Evolutionary conservation across 2,888 invertebrate genomes (phyloP).

Genomic region (Stictocephala bisonia): DNA sequence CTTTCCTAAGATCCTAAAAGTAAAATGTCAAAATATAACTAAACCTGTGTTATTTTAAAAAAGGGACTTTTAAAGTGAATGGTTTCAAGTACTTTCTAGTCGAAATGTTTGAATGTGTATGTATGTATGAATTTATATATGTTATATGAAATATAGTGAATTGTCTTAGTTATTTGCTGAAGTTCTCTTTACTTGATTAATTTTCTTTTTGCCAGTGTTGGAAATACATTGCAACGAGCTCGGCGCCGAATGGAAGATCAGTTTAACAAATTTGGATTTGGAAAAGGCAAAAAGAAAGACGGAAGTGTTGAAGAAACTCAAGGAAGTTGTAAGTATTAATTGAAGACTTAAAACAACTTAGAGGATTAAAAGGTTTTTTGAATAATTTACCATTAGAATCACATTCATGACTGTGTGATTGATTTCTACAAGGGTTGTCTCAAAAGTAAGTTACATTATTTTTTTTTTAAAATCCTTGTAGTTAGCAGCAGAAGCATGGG

Average conservation of each 20-base stretch:
- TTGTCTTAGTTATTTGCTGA: too few relatives aligned
- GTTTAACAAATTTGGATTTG: slow-evolving; percentile 80
- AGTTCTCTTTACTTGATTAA: not conserved
- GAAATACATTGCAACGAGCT: slow-evolving; percentile 80
- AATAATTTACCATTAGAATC: not conserved
- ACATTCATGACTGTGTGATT: too few relatives aligned
- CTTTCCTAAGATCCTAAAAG: too few relatives aligned
- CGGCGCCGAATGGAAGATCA: slow-evolving; percentile 91
- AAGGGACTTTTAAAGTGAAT: too few relatives aligned
- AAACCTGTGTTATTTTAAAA: too few relatives aligned
- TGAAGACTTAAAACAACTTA: not conserved
- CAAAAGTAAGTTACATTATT: too few relatives aligned
- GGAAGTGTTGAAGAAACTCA: slow-evolving; percentile 89
- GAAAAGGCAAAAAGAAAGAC: slow-evolving; percentile 88
- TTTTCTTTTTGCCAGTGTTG: slow-evolving; percentile 66
- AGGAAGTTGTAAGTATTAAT: slow-evolving; percentile 73
- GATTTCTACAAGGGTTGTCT: not conserved
- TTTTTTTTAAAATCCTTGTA: too few relatives aligned
- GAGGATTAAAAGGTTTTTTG: not conserved
- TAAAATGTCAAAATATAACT: too few relatives aligned
- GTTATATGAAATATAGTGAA: too few relatives aligned
- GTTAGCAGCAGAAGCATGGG: too few relatives aligned
- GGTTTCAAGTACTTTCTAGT: too few relatives aligned
- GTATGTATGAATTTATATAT: not conserved
- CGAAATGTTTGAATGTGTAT: not conserved